Evolutionary conservation across 2,888 invertebrate genomes (phyloP), one percentile per base, ranked within the genome.

Genomic region (Monoplex corrugatus): DNA sequence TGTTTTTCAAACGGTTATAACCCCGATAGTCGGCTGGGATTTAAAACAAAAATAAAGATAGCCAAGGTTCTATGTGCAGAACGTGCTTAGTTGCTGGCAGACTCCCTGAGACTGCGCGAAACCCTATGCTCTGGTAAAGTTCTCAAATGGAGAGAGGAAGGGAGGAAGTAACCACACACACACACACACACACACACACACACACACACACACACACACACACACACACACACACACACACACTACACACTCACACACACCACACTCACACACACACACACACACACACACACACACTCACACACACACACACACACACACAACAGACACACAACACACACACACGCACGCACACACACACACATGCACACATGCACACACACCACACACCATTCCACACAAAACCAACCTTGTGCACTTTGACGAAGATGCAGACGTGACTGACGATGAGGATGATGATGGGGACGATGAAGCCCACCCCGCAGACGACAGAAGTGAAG

Each of bases 391-490:
- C 35, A 32, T 10, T 28, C n/a, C n/a, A 72, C 32, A 72, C 32
- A 72, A 8, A 72, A 82, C 88, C 6, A 0, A 83, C 88, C 83
- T 83, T 88, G 63, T 82, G 63, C 32, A 88, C 63, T 50, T 89
- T 93, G 63, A 90, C 90, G n/a, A 94, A 91, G 19, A 94, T 93
- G 16, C 90, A 75, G 87, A 91, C 91, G 86, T 94, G 94, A 89
- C 93, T 93, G n/a, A 92, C 85, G 13, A 87, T 89, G 43, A 94
- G 90, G 0, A 93, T 89, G 3, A 89, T 45, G 0, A 94, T 68
- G 0, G 94, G 94, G 32, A 93, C 57, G 19, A 93, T 28, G 87
- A 93, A 94, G 35, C 90, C 92, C 13, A 92, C 13, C 3, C 91
- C 40, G 83, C 91, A 89, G 13, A 91, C 38, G 50, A 90, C 44